Conservation (phyloP, 2,113 vertebrate genomes). For the Callorhinus ursinus region DNA sequence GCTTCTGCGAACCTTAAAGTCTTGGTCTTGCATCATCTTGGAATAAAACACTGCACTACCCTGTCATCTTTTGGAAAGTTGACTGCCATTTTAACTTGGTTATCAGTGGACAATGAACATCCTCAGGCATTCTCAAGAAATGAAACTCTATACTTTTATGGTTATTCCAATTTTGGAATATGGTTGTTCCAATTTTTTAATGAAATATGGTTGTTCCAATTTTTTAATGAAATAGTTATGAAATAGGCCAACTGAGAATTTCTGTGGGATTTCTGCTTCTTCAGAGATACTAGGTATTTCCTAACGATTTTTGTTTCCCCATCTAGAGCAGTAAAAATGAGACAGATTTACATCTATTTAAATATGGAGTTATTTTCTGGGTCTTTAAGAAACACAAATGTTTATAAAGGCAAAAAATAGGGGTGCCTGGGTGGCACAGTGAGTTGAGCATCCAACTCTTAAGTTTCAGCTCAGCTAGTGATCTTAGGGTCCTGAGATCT, state of each 20-base stretch:
- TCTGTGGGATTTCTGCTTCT: conserved; percentile 78
- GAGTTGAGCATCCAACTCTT: background rate
- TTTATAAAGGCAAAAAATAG: conserved; percentile 10
- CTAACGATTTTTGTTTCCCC: conserved; percentile 73
- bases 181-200: conserved; percentile 56
- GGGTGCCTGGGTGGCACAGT: background rate
- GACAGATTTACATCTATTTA: conserved; percentile 62
- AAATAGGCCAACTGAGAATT: conserved; percentile 74
- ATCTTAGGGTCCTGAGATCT: background rate
- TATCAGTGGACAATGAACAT: conserved; percentile 14
- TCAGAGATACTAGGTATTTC: conserved; percentile 83
- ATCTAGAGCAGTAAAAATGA: conserved; percentile 52
- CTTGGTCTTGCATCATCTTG: background rate
- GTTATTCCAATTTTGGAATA: conserved; percentile 48
- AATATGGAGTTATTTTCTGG: conserved; percentile 53
- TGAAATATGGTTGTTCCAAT: conserved; percentile 27
- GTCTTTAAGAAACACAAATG: conserved; percentile 6
- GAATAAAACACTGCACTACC: background rate
- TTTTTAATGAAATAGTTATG: conserved; percentile 67
- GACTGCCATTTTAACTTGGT: background rate
- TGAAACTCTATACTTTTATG: conserved; percentile 27
- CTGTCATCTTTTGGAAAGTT: background rate
- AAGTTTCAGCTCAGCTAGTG: background rate
- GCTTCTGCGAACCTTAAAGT: background rate
- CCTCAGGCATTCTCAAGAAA: conserved; percentile 43